phyloP scores from a whole-genome alignment of 92 coral and sea anemone species.

The Porites rus region DNA sequence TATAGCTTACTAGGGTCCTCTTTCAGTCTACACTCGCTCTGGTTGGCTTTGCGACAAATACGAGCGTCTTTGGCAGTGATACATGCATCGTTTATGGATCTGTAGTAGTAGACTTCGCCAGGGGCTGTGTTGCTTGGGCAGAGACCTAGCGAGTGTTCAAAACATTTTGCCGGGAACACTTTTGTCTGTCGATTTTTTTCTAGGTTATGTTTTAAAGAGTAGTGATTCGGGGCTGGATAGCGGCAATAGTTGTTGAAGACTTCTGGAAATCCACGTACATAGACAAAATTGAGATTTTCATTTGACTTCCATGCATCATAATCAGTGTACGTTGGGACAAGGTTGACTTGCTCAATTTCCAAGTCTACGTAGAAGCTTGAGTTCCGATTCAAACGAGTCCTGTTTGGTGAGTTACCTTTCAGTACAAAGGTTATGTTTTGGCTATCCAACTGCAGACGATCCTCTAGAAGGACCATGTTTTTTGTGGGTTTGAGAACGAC shows the following conservation, averaged over 20 bases:
- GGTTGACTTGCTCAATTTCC: constrained; percentile 50
- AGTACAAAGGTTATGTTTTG: constrained; percentile 44
- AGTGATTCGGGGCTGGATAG: constrained; percentile 76
- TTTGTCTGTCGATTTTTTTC: constrained; percentile 69
- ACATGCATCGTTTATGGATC: constrained; percentile 76
- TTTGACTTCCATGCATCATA: constrained; percentile 61
- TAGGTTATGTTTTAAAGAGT: constrained; percentile 53
- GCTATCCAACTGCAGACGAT: constrained; percentile 60
- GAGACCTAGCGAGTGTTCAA: constrained; percentile 26
- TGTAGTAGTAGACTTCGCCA: constrained; percentile 73
- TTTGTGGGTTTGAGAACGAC: constrained; percentile 41
- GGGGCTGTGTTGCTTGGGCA: constrained; percentile 64
- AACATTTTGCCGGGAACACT: constrained; percentile 56
- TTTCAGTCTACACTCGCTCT: constrained; percentile 45
- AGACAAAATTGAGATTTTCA: constrained; percentile 49
- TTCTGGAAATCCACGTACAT: constrained; percentile 57
- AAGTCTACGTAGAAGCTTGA: constrained; percentile 72
- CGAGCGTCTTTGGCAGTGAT: constrained; percentile 47
- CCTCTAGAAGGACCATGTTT: constrained; percentile 68
- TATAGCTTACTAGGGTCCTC: constrained; percentile 53
- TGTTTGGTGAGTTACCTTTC: constrained; percentile 32
- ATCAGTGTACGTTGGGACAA: constrained; percentile 74
- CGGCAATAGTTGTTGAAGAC: constrained; percentile 62
- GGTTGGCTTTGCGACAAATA: constrained; percentile 39
- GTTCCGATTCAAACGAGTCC: constrained; percentile 58